Percentiles rank a stretch among this genome's conserved stretches.
These are phyloP conservation scores for Cathartes aura DNA, from an alignment of 2,113 vertebrate species.

Conservation along the genomic window DNA sequence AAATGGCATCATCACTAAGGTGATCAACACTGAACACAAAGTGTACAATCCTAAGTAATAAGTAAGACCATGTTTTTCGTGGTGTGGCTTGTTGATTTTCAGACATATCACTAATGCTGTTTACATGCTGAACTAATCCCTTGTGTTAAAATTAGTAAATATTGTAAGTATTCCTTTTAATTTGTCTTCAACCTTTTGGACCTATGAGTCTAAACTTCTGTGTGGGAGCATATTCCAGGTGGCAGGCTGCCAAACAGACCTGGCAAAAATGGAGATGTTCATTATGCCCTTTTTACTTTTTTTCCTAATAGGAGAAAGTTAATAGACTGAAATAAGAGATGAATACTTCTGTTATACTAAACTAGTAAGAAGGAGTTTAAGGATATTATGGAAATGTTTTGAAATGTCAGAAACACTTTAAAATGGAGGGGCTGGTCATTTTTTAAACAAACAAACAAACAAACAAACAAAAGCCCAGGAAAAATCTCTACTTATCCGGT, in stretches of 20 bases:
- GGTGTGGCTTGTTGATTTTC: background rate
- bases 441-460: background rate
- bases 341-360: background rate
- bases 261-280: background rate
- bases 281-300: background rate
- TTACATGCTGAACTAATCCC: background rate
- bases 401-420: background rate
- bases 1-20: background rate
- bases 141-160: background rate
- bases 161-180: background rate
- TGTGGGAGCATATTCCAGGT: background rate
- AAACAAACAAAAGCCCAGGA: background rate
- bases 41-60: background rate
- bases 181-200: background rate
- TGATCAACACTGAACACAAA: background rate
- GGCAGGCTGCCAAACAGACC: background rate
- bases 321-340: background rate
- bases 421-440: background rate
- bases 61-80: background rate
- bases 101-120: background rate
- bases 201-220: background rate
- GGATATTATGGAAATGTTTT: background rate
- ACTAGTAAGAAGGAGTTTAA: background rate
- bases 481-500: background rate
- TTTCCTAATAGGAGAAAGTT: background rate